phyloP scores from a whole-genome alignment of 2,113 vertebrate species.

The Numida meleagris region DNA sequence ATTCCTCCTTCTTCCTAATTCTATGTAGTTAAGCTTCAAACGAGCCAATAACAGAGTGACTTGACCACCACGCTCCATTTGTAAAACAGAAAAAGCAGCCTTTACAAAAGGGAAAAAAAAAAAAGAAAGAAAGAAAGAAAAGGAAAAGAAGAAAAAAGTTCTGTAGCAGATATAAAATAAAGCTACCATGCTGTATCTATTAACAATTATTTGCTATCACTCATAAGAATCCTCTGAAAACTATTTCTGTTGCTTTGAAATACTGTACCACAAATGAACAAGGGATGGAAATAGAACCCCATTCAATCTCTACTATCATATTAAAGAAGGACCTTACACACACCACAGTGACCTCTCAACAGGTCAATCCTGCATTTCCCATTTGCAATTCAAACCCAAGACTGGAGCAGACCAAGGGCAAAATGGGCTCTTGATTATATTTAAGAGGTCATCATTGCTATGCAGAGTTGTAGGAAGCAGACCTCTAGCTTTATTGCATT shows the following conservation, averaged over 20 bases:
- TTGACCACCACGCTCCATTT: conserved; percentile 59
- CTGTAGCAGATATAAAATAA: conserved; percentile 65
- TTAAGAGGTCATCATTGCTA: conserved; percentile 80
- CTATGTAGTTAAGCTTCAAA: conserved; percentile 75
- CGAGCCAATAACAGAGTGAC: conserved; percentile 43
- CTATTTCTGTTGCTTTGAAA: conserved; percentile 79
- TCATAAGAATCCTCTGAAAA: conserved; percentile 74
- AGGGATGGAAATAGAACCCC: conserved; percentile 75
- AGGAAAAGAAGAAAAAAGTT: neutral
- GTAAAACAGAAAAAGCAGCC: conserved; percentile 61
- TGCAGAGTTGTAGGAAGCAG: conserved; percentile 77
- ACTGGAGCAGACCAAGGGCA: conserved; percentile 78
- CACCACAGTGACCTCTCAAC: conserved; percentile 76
- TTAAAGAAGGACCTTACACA: conserved; percentile 81
- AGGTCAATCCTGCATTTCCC: conserved; percentile 76
- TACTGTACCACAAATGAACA: conserved; percentile 78
- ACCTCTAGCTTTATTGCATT: conserved; percentile 75
- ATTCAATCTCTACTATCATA: conserved; percentile 75
- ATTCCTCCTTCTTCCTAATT: conserved; percentile 70
- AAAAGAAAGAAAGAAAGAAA: neutral
- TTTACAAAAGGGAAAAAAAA: neutral
- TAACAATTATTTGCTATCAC: conserved; percentile 78
- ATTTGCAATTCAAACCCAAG: conserved; percentile 85
- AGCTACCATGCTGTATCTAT: conserved; percentile 64
- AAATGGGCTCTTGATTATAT: conserved; percentile 82